Base-by-base conservation (phyloP, 2,797 vertebrate genomes). In the Syngnathus rostellatus region DNA sequence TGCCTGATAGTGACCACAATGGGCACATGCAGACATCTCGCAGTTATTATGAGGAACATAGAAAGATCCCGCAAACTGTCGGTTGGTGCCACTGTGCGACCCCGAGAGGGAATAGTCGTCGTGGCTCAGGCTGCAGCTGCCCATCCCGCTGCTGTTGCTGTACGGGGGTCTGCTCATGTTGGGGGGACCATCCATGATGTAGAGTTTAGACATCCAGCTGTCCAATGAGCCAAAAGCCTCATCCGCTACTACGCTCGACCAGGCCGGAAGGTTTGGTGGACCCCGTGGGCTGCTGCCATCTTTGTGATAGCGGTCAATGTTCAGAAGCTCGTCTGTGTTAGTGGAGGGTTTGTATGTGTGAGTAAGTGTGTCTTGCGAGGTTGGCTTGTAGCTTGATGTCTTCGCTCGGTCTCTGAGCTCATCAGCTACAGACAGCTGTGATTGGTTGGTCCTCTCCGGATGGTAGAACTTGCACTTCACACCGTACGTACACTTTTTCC, bases 401-500 rank as follows among this genome's bases (percentile, higher is more conserved):
- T 74, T 83, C 65, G 86, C 79, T 63, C 82, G 69, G 75, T 86
- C 86, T 12, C 93, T 87, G 25, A 96, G 93, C 68, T 95, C 93
- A 8, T 96, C 94, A 0, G 94, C 94, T 72, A 96, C 93, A 0
- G 94, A 88, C 57, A 94, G 80, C 77, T 93, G 94, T 14, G 87
- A 85, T 63, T 90, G 92, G 62, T 84, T 88, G 16, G 75, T 70
- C 53, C 93, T 86, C 80, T 95, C 94, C 0, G 93, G 92, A 62
- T 96, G 94, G 74, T 92, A 94, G 87, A 93, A 96, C 77, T 94
- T 95, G 75, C 94, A 96, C 86, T 96, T 95, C 58, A 91, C 87
- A 45, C 94, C 94, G 3, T 95, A 96, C 1, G 94, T 96, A 58
- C 94, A 96, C 69, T 95, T 96, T 87, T 91, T 94, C 63, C 92